Percentiles rank a stretch among this genome's conserved stretches.
Conservation (phyloP, 1,140 invertebrate genomes). For the Drosophila nigromelanica region DNA sequence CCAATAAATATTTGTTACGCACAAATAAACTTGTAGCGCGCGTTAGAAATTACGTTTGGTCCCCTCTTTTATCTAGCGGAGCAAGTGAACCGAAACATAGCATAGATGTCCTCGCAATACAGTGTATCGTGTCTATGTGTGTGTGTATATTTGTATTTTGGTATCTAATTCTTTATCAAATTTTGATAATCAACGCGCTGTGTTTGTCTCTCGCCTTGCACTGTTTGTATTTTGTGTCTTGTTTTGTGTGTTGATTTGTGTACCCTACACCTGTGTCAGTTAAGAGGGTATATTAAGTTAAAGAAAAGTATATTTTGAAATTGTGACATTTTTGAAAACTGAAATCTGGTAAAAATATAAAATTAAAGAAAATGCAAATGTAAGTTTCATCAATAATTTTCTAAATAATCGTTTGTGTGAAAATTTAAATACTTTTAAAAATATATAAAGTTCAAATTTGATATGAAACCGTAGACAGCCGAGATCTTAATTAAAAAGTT, state of each 20-base stretch:
- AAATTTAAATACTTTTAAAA: too few relatives aligned
- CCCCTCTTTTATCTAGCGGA: conserved; percentile 8
- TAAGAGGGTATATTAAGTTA: not conserved
- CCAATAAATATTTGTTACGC: conserved; percentile 81
- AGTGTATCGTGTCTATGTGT: not conserved
- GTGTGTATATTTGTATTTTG: conserved; percentile 36
- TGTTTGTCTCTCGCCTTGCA: conserved; percentile 53
- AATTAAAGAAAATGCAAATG: too few relatives aligned
- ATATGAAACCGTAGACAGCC: too few relatives aligned
- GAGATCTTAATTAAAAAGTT: too few relatives aligned
- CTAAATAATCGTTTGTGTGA: too few relatives aligned
- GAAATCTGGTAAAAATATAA: too few relatives aligned
- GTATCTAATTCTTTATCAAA: conserved; percentile 65
- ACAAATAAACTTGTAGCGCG: conserved; percentile 79
- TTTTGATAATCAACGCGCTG: conserved; percentile 71
- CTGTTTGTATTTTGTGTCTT: conserved; percentile 40
- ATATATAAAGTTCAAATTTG: too few relatives aligned
- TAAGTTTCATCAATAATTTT: too few relatives aligned
- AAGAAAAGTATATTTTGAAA: not conserved
- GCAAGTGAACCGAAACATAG: conserved; percentile 63
- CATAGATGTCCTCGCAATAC: conserved; percentile 33
- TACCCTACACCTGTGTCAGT: conserved; percentile 8
- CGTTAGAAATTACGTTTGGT: conserved; percentile 55
- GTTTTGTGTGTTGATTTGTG: conserved; percentile 58
- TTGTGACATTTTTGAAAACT: too few relatives aligned